Percentiles rank a stretch among this genome's conserved stretches.
These are phyloP conservation scores for Anodontia alba DNA, from an alignment of 2,888 invertebrate genomes.

Conservation along the genomic window DNA sequence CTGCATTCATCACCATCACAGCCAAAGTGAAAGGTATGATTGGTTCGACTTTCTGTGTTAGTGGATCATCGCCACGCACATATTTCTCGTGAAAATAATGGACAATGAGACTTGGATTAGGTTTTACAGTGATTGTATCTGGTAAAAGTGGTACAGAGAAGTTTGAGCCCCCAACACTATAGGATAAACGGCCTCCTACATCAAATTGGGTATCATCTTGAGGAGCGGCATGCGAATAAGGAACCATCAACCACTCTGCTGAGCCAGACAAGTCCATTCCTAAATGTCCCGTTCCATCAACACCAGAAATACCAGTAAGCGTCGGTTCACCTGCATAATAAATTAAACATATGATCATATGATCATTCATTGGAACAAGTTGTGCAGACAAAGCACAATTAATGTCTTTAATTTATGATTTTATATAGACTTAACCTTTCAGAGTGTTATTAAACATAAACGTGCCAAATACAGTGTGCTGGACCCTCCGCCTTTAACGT, in stretches of 20 bases:
- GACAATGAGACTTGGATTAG: conserved; percentile 68
- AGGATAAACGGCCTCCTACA: conserved; percentile 71
- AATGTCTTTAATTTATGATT: too few relatives aligned
- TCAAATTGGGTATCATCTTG: conserved; percentile 62
- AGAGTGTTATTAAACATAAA: too few relatives aligned
- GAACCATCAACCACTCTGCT: conserved; percentile 70
- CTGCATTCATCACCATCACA: conserved; percentile 65
- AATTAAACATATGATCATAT: neutral
- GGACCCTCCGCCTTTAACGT: too few relatives aligned
- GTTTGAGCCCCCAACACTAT: conserved; percentile 62
- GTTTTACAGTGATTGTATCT: conserved; percentile 72
- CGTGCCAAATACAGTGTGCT: too few relatives aligned
- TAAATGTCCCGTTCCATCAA: conserved; percentile 64
- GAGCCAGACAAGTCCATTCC: conserved; percentile 50
- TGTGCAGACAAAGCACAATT: too few relatives aligned
- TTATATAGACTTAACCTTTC: too few relatives aligned
- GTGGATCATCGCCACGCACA: conserved; percentile 69
- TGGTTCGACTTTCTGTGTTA: conserved; percentile 65
- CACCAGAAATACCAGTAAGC: conserved; percentile 60
- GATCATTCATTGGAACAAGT: too few relatives aligned
- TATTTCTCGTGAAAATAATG: conserved; percentile 75
- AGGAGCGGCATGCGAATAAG: conserved; percentile 69
- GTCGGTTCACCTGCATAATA: conserved; percentile 55
- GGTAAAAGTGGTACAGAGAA: conserved; percentile 70
- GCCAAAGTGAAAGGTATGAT: conserved; percentile 70